These are phyloP conservation scores for Therioaphis trifolii DNA, from an alignment of 2,888 invertebrate species.

Conservation along the genomic window DNA sequence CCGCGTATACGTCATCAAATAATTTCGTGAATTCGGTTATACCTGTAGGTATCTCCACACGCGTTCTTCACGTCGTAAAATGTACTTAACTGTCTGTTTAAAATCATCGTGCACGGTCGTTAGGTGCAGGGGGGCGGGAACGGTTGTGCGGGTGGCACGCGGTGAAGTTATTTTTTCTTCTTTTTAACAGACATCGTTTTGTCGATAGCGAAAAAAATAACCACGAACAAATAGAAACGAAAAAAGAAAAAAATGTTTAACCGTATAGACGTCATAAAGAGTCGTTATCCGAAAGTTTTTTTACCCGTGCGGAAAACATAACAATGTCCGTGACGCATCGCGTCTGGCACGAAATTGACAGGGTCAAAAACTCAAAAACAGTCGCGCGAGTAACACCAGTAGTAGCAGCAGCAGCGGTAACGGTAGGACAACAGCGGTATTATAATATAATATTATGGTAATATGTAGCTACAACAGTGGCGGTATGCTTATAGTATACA, in stretches of 20 bases:
- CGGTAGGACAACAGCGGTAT: not conserved
- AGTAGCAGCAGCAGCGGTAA: not conserved
- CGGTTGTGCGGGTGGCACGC: not conserved
- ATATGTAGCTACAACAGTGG: not conserved
- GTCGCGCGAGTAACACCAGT: not conserved
- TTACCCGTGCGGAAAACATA: not conserved
- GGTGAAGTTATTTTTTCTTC: not conserved
- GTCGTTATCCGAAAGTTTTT: constrained; percentile 2
- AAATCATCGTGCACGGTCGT: too few relatives aligned
- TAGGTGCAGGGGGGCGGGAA: too few relatives aligned
- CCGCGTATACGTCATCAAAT: too few relatives aligned
- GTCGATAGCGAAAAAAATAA: constrained; percentile 5
- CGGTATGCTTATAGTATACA: not conserved
- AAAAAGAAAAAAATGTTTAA: not conserved
- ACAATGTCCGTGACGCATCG: constrained; percentile 34
- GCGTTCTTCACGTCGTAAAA: too few relatives aligned
- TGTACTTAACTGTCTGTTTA: too few relatives aligned
- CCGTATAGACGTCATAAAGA: not conserved
- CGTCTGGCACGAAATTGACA: constrained; percentile 41
- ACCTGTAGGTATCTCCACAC: too few relatives aligned
- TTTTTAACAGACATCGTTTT: not conserved
- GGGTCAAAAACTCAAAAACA: constrained; percentile 28
- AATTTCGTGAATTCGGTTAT: too few relatives aligned
- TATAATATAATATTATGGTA: not conserved
- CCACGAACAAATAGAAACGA: not conserved